Evolutionary conservation across 2,113 vertebrate genomes (phyloP).

Genomic region (Tinamus guttatus): DNA sequence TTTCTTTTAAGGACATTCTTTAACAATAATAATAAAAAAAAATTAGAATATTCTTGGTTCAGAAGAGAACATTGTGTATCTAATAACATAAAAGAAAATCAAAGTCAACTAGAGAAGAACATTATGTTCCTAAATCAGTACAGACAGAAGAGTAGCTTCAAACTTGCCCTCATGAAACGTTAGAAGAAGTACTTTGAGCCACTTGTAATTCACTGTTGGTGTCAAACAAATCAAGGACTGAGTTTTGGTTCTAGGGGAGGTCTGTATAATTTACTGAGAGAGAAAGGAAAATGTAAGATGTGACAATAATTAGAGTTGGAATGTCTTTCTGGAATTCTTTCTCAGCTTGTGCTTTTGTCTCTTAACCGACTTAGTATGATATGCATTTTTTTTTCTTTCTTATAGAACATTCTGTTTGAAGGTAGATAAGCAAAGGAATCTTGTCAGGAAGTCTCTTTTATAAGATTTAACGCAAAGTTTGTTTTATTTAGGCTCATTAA

Average conservation of each 20-base stretch:
- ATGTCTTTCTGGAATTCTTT: not conserved
- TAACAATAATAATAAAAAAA: not conserved
- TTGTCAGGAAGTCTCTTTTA: not conserved
- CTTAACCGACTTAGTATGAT: not conserved
- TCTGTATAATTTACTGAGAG: not conserved
- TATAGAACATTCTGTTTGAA: not conserved
- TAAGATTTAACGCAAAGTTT: not conserved
- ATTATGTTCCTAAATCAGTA: not conserved
- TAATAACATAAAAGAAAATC: not conserved
- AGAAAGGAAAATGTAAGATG: not conserved
- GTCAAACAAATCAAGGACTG: not conserved
- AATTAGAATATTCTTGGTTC: not conserved
- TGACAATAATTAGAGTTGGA: not conserved
- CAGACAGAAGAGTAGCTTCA: not conserved
- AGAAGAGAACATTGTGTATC: not conserved
- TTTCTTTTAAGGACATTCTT: not conserved
- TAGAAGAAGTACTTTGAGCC: not conserved
- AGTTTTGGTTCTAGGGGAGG: not conserved
- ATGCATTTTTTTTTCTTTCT: not conserved
- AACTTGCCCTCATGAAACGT: not conserved
- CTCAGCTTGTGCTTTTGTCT: not conserved
- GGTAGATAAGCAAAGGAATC: not conserved
- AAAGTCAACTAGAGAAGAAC: not conserved
- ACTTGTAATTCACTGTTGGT: not conserved
- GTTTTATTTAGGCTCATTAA: not conserved